phyloP scores from a whole-genome alignment of 2,797 vertebrate species.

The Peromyscus melanophrys region DNA sequence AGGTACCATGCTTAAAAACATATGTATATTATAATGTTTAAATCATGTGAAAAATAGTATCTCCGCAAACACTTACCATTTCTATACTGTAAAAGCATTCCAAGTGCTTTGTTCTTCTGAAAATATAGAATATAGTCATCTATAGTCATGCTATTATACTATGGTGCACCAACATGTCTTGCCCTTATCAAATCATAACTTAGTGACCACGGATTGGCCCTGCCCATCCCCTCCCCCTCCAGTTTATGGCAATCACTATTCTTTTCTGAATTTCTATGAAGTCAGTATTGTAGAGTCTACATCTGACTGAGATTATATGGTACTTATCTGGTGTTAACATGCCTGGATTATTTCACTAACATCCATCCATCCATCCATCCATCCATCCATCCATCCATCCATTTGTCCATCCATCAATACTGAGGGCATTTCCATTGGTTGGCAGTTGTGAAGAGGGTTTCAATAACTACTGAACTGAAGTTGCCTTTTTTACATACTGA shows the following conservation, averaged over 20 bases:
- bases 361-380: not conserved
- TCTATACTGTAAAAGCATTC: not conserved
- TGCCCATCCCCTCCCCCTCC: too few relatives aligned
- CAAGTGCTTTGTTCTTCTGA: not conserved
- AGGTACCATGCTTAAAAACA: not conserved
- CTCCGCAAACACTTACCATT: not conserved
- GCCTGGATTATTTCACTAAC: not conserved
- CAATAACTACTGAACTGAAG: not conserved
- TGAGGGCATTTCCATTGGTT: not conserved
- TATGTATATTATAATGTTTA: not conserved
- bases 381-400: not conserved
- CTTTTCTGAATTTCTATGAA: not conserved
- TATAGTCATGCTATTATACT: too few relatives aligned
- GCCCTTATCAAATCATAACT: not conserved
- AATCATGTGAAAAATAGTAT: not conserved
- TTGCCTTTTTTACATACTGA: not conserved
- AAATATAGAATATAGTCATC: too few relatives aligned
- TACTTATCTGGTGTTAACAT: not conserved
- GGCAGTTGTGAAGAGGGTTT: not conserved
- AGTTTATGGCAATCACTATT: not conserved
- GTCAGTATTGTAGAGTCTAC: not conserved
- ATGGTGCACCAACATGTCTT: too few relatives aligned
- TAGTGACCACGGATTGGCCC: not conserved
- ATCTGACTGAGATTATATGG: not conserved
- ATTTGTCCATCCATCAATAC: not conserved